Conservation (phyloP, 1,140 invertebrate genomes). For the Paralvinella palmiformis region DNA sequence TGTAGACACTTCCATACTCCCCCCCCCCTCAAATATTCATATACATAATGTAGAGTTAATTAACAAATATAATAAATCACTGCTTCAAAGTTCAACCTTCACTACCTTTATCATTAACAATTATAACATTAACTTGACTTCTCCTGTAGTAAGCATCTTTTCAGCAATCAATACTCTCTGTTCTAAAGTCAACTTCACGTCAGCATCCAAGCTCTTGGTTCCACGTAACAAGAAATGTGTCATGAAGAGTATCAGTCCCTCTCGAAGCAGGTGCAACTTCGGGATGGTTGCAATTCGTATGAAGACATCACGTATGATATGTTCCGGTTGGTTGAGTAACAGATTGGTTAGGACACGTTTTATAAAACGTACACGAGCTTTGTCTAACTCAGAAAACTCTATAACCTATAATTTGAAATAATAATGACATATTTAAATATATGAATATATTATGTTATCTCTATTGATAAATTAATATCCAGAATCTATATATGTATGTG, state of each 20-base stretch:
- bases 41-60: too few relatives aligned
- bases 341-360: conserved; percentile 65
- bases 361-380: conserved; percentile 63
- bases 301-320: conserved; percentile 61
- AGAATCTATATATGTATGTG: too few relatives aligned
- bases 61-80: too few relatives aligned
- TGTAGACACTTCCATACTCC: too few relatives aligned
- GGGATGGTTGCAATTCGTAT: conserved; percentile 58
- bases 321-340: conserved; percentile 58
- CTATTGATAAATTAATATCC: too few relatives aligned
- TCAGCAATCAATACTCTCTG: conserved; percentile 24
- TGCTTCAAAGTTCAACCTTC: too few relatives aligned
- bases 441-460: too few relatives aligned
- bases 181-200: conserved; percentile 16
- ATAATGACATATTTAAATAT: background rate
- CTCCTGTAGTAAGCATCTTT: conserved; percentile 4
- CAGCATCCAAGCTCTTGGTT: conserved; percentile 47
- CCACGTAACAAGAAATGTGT: conserved; percentile 66
- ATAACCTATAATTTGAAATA: conserved; percentile 59
- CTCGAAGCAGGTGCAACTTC: conserved; percentile 66
- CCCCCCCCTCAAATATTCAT: too few relatives aligned
- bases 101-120: too few relatives aligned
- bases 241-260: conserved; percentile 71
- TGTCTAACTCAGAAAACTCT: conserved; percentile 72
- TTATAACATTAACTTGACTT: background rate